Base-by-base conservation (phyloP, 2,888 invertebrate genomes). In the Monopis laevigella region DNA sequence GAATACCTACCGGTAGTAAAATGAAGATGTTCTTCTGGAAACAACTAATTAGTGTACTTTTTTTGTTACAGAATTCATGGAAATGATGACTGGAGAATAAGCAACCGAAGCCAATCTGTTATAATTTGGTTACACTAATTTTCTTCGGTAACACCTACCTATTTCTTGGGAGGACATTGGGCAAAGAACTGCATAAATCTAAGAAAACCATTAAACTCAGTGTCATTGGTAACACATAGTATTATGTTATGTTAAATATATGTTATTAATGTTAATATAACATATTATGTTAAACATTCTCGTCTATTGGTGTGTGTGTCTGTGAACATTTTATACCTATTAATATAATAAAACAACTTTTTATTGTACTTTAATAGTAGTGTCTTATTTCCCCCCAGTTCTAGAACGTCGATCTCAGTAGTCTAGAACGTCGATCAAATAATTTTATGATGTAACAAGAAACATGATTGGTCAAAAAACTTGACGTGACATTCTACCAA, bases 21-120 rank as follows among this genome's bases (percentile, higher is more conserved):
- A n/a, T n/a, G n/a, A n/a, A n/a, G n/a, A n/a, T n/a, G n/a, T n/a
- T n/a, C n/a, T n/a, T n/a, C n/a, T n/a, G n/a, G n/a, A n/a, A n/a
- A n/a, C n/a, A n/a, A n/a, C n/a, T 21, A 7, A 21, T 21, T 21
- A 5, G 8, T 21, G 8, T 21, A 7, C 24, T 21, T 21, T 56
- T 59, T 72, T 77, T 53, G 65, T 89, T 88, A 52, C 87, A 93
- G 93, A 93, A 86, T 93, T 93, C 83, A 93, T 93, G 93, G 93
- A 93, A 75, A 93, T 94, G 93, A 94, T 94, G 93, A 93, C 93
- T 50, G 93, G 93, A 73, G 92, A 93, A 88, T 91, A 90, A 87
- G 65, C 58, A 52, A 56, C 46, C 60, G 58, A 51, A 54, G 58
- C 62, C 24, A 30, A 27, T 36, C 16, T 30, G 16, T 42, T 27